These are phyloP conservation scores for Caenorhabditis sp. DNA, from an alignment of 2,888 invertebrate species.

Conservation along the genomic window DNA sequence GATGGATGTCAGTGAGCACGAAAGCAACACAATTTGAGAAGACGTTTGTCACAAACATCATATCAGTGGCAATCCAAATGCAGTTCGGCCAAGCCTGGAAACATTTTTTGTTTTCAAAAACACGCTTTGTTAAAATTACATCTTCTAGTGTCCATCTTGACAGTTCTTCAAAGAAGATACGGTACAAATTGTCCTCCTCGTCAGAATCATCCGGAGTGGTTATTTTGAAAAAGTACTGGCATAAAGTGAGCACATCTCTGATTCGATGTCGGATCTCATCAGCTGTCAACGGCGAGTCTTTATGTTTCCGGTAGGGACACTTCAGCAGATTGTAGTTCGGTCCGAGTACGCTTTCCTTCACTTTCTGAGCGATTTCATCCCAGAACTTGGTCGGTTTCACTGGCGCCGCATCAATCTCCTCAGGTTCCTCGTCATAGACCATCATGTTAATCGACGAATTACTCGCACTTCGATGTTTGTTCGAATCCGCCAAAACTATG, in stretches of 20 bases:
- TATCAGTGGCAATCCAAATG: conserved; percentile 36
- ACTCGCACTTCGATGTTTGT: conserved; percentile 52
- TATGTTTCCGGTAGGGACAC: conserved; percentile 33
- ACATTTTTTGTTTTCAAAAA: no score
- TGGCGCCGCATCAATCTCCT: conserved; percentile 30
- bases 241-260: conserved; percentile 36
- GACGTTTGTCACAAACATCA: conserved; percentile 44
- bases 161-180: conserved; percentile 43
- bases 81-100: conserved; percentile 25
- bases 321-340: conserved; percentile 22
- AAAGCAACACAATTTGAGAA: conserved; percentile 37
- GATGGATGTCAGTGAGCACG: conserved; percentile 42
- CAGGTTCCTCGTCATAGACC: conserved; percentile 29
- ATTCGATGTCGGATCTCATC: conserved; percentile 32
- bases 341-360: conserved; percentile 40
- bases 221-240: conserved; percentile 34
- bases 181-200: conserved; percentile 36
- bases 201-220: conserved; percentile 28
- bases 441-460: conserved; percentile 27
- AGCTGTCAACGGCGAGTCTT: conserved; percentile 25
- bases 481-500: conserved; percentile 36
- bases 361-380: conserved; percentile 37
- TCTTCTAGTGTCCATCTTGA: conserved; percentile 43
- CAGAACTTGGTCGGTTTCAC: conserved; percentile 32
- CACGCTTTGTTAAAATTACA: no score